Evolutionary conservation across 2,797 vertebrate species (phyloP).

Genomic region (Loriculus beryllinus): DNA sequence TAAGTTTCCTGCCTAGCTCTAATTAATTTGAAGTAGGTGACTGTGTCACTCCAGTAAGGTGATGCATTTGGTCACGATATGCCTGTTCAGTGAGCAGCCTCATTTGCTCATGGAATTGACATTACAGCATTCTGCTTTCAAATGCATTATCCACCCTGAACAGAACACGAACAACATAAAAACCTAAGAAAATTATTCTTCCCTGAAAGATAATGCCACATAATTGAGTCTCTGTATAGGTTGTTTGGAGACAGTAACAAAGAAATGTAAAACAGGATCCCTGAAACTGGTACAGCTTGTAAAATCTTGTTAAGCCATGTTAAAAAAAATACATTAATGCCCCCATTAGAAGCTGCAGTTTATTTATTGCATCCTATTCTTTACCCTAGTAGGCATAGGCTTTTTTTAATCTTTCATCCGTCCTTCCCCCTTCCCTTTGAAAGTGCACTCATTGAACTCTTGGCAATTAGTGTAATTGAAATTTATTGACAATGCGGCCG

Average conservation of each 20-base stretch:
- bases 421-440: conserved; percentile 76
- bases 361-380: conserved; percentile 79
- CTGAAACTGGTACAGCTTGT: conserved; percentile 79
- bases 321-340: conserved; percentile 76
- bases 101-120: conserved; percentile 25
- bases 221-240: conserved; percentile 76
- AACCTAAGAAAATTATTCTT: conserved; percentile 69
- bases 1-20: background rate
- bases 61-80: background rate
- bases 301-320: conserved; percentile 80
- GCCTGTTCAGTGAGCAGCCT: conserved; percentile 17
- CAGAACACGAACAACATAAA: conserved; percentile 54
- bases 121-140: conserved; percentile 58
- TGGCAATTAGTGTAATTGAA: conserved; percentile 97
- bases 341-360: conserved; percentile 76
- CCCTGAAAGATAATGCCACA: conserved; percentile 70
- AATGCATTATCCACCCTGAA: conserved; percentile 59
- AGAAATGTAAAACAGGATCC: conserved; percentile 81
- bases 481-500: conserved; percentile 92
- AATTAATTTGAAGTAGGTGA: conserved; percentile 41
- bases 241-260: conserved; percentile 78
- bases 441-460: conserved; percentile 90
- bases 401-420: conserved; percentile 62
- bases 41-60: conserved; percentile 6
- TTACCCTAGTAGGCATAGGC: conserved; percentile 66